A percentile compares a stretch with the other conserved stretches of the same genome.
Evolutionary conservation across 2,888 invertebrate genomes (phyloP).

Genomic region (Pharmacophagus antenor): DNA sequence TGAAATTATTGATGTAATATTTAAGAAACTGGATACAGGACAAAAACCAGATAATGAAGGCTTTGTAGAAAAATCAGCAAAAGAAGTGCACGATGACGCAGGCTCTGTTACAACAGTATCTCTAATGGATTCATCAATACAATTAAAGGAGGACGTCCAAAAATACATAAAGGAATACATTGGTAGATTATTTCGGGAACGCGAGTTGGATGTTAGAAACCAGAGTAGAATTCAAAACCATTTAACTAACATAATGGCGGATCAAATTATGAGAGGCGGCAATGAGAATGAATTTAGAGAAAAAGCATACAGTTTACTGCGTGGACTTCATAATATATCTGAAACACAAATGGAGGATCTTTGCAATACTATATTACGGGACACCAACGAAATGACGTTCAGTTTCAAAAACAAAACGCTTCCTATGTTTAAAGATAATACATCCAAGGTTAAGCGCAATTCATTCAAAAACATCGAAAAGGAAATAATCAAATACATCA

Average conservation of each 20-base stretch:
- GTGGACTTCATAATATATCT: conserved; percentile 20
- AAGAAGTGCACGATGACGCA: neutral
- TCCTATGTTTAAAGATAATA: neutral
- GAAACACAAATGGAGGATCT: conserved; percentile 20
- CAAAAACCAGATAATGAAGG: neutral
- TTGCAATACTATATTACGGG: conserved; percentile 11
- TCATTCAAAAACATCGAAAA: conserved; percentile 8
- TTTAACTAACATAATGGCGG: conserved; percentile 15
- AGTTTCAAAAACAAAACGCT: conserved; percentile 16
- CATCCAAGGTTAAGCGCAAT: neutral
- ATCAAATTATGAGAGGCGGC: conserved; percentile 20
- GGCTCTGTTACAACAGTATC: neutral
- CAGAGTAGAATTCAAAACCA: conserved; percentile 12
- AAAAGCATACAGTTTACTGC: conserved; percentile 11
- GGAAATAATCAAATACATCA: conserved; percentile 16
- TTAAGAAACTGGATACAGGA: conserved; percentile 6
- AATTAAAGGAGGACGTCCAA: conserved; percentile 4
- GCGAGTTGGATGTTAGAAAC: neutral
- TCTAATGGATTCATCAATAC: conserved; percentile 2
- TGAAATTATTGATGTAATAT: conserved; percentile 15
- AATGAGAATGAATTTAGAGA: conserved; percentile 14
- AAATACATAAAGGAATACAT: conserved; percentile 16
- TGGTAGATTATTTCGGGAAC: conserved; percentile 5
- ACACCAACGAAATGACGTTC: conserved; percentile 10
- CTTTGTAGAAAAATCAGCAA: neutral